phyloP scores from a whole-genome alignment of 2,113 vertebrate species.

The Meles meles region DNA sequence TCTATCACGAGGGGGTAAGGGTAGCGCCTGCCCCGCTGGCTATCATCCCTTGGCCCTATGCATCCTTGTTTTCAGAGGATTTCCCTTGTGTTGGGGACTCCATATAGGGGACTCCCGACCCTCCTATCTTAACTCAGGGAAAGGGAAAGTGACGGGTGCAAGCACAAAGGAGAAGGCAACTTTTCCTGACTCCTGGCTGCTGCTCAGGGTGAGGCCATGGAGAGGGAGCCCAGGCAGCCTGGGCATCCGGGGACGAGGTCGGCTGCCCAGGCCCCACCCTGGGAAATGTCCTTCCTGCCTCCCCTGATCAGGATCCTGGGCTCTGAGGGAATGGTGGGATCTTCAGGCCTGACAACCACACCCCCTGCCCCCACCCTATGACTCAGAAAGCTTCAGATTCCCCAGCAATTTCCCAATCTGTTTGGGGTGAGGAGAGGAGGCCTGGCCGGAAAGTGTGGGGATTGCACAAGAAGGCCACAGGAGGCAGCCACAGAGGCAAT shows the following conservation, averaged over 20 bases:
- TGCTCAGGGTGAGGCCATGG: background rate
- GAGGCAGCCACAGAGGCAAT: background rate
- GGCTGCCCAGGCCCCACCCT: background rate
- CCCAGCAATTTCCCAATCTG: background rate
- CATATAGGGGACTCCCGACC: background rate
- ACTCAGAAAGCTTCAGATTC: background rate
- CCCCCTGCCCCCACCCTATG: background rate
- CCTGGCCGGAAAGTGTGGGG: background rate
- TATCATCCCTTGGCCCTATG: too few relatives aligned
- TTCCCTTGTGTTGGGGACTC: background rate
- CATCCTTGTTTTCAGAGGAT: background rate
- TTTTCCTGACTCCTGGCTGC: fast-evolving
- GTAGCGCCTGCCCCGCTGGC: background rate
- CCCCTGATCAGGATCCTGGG: background rate
- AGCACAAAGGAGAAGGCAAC: background rate
- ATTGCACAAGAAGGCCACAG: background rate
- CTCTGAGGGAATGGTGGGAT: background rate
- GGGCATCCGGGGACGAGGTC: background rate
- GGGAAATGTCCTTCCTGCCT: background rate
- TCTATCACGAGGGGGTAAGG: background rate
- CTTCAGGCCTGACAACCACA: background rate
- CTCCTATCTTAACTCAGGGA: background rate
- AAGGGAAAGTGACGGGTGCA: background rate
- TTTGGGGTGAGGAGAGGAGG: background rate
- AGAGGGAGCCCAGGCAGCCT: background rate